These are phyloP conservation scores for Lasiurus borealis DNA, from an alignment of 2,113 vertebrate genomes.

Conservation along the genomic window DNA sequence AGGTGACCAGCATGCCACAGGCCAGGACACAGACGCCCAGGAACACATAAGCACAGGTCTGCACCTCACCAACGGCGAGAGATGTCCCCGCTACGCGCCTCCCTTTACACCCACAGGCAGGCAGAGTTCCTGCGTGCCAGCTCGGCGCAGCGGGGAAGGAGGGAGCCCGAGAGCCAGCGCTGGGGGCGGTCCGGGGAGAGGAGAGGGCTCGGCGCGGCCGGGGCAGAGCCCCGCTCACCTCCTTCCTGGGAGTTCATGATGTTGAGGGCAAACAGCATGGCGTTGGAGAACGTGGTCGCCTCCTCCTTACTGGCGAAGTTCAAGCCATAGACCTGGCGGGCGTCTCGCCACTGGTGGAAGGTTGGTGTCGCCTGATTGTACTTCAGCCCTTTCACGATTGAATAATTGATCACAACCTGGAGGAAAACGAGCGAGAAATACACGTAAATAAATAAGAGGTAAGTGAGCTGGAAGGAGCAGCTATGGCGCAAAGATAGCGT, in stretches of 20 bases:
- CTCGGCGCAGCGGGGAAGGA: accelerated
- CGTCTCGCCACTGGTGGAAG: slow-evolving; percentile 99
- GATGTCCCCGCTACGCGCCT: accelerated
- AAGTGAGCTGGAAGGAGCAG: slow-evolving; percentile 32
- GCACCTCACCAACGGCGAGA: neutral
- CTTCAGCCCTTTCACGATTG: slow-evolving; percentile 98
- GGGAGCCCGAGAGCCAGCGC: neutral
- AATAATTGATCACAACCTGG: slow-evolving; percentile 99
- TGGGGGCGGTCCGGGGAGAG: accelerated
- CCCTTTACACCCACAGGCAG: neutral
- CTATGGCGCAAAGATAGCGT: neutral
- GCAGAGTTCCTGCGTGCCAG: neutral
- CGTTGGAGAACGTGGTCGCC: slow-evolving; percentile 98
- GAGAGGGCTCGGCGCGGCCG: neutral
- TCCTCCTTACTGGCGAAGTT: slow-evolving; percentile 99
- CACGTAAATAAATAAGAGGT: slow-evolving; percentile 34
- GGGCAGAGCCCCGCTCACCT: slow-evolving; percentile 86
- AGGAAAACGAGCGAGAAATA: slow-evolving; percentile 30
- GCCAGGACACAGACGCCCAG: accelerated
- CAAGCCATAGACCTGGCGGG: slow-evolving; percentile 97
- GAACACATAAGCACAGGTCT: accelerated
- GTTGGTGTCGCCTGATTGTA: slow-evolving; percentile 99
- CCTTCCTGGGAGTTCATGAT: slow-evolving; percentile 98
- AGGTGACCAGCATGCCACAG: neutral
- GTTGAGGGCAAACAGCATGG: slow-evolving; percentile 98